Evolutionary conservation across 2,113 vertebrate genomes (phyloP).

Genomic region (Lutjanus erythropterus): DNA sequence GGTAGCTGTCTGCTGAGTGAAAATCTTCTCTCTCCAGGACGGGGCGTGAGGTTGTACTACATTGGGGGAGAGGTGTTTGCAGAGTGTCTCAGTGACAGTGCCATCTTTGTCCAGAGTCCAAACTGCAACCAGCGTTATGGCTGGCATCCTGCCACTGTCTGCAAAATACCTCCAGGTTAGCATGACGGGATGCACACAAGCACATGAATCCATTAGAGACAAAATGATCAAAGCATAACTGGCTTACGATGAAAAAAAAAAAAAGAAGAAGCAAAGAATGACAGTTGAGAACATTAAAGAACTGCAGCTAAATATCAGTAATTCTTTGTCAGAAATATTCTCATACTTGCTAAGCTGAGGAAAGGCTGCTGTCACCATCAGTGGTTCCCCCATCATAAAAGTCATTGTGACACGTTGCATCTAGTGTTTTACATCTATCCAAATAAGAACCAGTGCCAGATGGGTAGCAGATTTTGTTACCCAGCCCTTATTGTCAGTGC

Average conservation of each 20-base stretch:
- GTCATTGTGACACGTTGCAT: too few relatives aligned
- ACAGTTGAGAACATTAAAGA: too few relatives aligned
- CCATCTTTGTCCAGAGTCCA: constrained; percentile 98
- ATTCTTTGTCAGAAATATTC: too few relatives aligned
- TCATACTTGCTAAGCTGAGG: too few relatives aligned
- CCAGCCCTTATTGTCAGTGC: constrained; percentile 4
- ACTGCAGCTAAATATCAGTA: too few relatives aligned
- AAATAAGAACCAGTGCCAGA: too few relatives aligned
- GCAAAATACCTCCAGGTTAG: constrained; percentile 98
- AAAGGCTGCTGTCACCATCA: too few relatives aligned
- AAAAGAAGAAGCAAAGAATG: too few relatives aligned
- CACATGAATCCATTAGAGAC: neutral
- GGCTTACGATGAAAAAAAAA: too few relatives aligned
- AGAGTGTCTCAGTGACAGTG: constrained; percentile 98
- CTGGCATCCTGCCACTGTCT: constrained; percentile 98
- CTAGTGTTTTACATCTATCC: too few relatives aligned
- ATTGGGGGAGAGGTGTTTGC: constrained; percentile 99
- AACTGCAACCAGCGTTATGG: constrained; percentile 99
- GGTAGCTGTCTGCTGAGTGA: constrained; percentile 1
- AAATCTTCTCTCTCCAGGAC: constrained; percentile 80
- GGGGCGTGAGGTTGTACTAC: constrained; percentile 97
- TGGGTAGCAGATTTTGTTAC: too few relatives aligned
- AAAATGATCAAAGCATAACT: neutral
- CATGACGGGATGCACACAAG: constrained; percentile 77
- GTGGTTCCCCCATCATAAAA: too few relatives aligned